phyloP scores from a whole-genome alignment of 2,888 invertebrate species.

The Drosophila quinaria region DNA sequence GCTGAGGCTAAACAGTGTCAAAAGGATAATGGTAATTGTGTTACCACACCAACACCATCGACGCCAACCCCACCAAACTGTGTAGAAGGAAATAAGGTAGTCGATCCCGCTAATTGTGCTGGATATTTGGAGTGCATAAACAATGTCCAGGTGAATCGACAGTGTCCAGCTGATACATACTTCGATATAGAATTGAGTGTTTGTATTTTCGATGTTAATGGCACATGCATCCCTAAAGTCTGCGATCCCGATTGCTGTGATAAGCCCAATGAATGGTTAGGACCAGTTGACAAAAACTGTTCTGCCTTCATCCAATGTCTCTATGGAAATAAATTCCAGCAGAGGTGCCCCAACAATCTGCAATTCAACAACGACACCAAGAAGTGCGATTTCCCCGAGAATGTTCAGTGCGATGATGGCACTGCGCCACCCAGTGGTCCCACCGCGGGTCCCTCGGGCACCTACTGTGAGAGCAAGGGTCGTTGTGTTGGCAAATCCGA shows the following conservation, averaged over 20 bases:
- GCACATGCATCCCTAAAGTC: slow-evolving; percentile 43
- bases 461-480: slow-evolving; percentile 64
- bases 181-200: slow-evolving; percentile 7
- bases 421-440: slow-evolving; percentile 72
- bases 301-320: slow-evolving; percentile 57
- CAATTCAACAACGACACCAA: slow-evolving; percentile 54
- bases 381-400: slow-evolving; percentile 71
- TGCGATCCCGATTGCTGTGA: slow-evolving; percentile 64
- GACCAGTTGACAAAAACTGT: slow-evolving; percentile 54
- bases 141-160: slow-evolving; percentile 25
- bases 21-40: too few species aligned
- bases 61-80: slow-evolving; percentile 29
- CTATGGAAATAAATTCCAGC: slow-evolving; percentile 27
- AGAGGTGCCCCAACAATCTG: slow-evolving; percentile 68
- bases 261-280: slow-evolving; percentile 32
- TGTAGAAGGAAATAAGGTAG: slow-evolving; percentile 21
- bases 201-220: slow-evolving; percentile 41
- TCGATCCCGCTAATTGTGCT: slow-evolving; percentile 52
- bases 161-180: slow-evolving; percentile 33
- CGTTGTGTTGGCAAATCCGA: slow-evolving; percentile 64
- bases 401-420: slow-evolving; percentile 68
- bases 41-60: too few species aligned
- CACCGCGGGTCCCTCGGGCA: slow-evolving; percentile 78
- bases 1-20: too few species aligned
- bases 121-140: slow-evolving; percentile 51